Evolutionary conservation across 2,113 vertebrate genomes (phyloP).

Genomic region (Esox niger): DNA sequence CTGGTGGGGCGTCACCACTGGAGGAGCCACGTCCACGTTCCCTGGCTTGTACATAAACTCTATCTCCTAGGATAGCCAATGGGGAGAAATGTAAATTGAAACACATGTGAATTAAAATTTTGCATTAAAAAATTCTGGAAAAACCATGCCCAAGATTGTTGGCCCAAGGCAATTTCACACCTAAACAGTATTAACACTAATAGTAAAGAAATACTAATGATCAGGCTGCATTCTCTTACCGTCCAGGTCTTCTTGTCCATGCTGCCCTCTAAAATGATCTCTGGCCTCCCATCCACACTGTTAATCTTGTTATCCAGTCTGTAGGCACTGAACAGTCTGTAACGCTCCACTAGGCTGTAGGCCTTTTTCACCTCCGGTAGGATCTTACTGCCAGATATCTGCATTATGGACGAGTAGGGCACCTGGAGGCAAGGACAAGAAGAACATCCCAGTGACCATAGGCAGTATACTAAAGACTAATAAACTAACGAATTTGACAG

Average conservation of each 20-base stretch:
- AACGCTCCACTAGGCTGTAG: slow-evolving; percentile 65
- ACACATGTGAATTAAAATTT: too few species aligned
- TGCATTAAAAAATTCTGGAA: background rate
- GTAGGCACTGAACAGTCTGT: slow-evolving; percentile 76
- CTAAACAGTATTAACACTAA: too few species aligned
- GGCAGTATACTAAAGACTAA: too few species aligned
- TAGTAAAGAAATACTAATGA: too few species aligned
- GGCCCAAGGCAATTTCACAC: too few species aligned
- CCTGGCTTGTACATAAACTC: slow-evolving; percentile 84
- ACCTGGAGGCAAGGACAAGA: slow-evolving; percentile 59
- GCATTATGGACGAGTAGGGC: slow-evolving; percentile 77
- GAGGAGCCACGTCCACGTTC: slow-evolving; percentile 60
- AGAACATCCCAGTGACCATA: background rate
- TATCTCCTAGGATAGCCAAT: slow-evolving; percentile 65
- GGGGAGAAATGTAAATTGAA: background rate
- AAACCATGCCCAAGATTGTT: background rate
- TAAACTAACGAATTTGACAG: too few species aligned
- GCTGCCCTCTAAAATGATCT: slow-evolving; percentile 84
- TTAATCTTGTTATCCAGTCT: slow-evolving; percentile 81
- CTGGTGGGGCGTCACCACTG: slow-evolving; percentile 71
- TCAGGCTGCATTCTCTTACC: slow-evolving; percentile 57
- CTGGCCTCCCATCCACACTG: slow-evolving; percentile 71
- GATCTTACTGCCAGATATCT: slow-evolving; percentile 62
- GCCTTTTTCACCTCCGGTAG: slow-evolving; percentile 62
- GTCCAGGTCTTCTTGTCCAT: slow-evolving; percentile 74